Conservation (phyloP, 1,140 invertebrate genomes). For the Coenobita brevimanus region DNA sequence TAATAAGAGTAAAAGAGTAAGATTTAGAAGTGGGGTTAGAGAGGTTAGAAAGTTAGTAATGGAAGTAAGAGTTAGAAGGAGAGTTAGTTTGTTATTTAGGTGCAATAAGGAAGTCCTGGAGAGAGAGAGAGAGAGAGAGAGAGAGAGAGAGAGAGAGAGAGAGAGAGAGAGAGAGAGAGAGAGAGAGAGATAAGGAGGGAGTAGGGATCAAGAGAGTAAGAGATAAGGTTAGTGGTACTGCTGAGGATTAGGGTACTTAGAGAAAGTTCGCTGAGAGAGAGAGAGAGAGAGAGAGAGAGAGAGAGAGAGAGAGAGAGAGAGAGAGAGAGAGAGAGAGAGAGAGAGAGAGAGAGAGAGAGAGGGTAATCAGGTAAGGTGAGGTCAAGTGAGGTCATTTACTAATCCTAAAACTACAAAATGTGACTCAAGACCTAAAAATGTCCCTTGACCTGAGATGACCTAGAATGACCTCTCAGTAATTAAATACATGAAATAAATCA, state of each 20-base stretch:
- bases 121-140: no score
- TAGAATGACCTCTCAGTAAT: neutral
- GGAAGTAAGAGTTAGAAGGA: no score
- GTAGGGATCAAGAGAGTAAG: neutral
- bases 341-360: neutral
- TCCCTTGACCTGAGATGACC: neutral
- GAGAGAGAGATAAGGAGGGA: neutral
- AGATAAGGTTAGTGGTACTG: neutral
- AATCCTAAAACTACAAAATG: neutral
- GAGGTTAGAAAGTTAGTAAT: no score
- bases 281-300: conserved; percentile 11
- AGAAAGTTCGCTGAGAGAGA: neutral
- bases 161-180: no score
- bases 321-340: conserved; percentile 11
- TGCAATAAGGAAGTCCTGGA: no score
- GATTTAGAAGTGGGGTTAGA: no score
- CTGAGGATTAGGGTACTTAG: neutral
- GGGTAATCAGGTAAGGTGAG: no score
- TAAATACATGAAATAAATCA: no score
- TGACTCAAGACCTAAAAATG: neutral
- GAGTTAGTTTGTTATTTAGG: no score
- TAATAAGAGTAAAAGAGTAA: no score
- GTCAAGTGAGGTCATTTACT: neutral
- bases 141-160: no score
- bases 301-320: conserved; percentile 11